Evolutionary conservation across 2,797 vertebrate genomes (phyloP).

Genomic region (Scomberomorus guttatus): DNA sequence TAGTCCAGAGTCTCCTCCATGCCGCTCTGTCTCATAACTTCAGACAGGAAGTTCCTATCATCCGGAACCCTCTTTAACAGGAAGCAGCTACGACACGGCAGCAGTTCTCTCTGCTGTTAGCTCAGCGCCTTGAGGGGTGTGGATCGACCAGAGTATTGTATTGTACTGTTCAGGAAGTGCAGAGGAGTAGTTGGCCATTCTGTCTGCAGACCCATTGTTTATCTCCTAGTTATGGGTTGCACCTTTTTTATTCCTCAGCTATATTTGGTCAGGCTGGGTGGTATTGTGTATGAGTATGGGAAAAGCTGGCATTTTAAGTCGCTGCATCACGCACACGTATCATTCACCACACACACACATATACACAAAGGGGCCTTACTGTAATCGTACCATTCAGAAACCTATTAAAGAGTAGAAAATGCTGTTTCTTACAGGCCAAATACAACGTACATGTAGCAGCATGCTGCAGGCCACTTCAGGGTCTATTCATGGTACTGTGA

Average conservation of each 20-base stretch:
- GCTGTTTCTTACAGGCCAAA: slow-evolving; percentile 17
- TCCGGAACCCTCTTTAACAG: slow-evolving; percentile 76
- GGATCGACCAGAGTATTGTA: slow-evolving; percentile 64
- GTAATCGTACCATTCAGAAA: slow-evolving; percentile 42
- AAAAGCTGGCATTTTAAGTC: slow-evolving; percentile 63
- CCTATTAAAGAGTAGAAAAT: slow-evolving; percentile 37
- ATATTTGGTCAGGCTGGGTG: slow-evolving; percentile 73
- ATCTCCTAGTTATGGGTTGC: slow-evolving; percentile 67
- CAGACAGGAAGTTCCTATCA: slow-evolving; percentile 82
- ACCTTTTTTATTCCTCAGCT: slow-evolving; percentile 53
- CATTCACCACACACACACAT: slow-evolving; percentile 11
- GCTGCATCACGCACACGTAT: slow-evolving; percentile 39
- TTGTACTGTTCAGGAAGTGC: slow-evolving; percentile 84
- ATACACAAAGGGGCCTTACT: slow-evolving; percentile 21
- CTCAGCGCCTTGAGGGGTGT: slow-evolving; percentile 60
- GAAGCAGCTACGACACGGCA: slow-evolving; percentile 75
- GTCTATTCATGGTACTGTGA: slow-evolving; percentile 71
- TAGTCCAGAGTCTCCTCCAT: slow-evolving; percentile 8
- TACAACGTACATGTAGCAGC: slow-evolving; percentile 44
- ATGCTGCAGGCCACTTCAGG: slow-evolving; percentile 51
- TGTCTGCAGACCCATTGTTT: slow-evolving; percentile 76
- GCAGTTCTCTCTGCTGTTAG: slow-evolving; percentile 63
- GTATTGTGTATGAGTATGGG: slow-evolving; percentile 63
- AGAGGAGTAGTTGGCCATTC: slow-evolving; percentile 75
- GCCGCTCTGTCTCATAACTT: slow-evolving; percentile 49